Conservation (phyloP, 2,797 vertebrate species). For the Melanogrammus aeglefinus region DNA sequence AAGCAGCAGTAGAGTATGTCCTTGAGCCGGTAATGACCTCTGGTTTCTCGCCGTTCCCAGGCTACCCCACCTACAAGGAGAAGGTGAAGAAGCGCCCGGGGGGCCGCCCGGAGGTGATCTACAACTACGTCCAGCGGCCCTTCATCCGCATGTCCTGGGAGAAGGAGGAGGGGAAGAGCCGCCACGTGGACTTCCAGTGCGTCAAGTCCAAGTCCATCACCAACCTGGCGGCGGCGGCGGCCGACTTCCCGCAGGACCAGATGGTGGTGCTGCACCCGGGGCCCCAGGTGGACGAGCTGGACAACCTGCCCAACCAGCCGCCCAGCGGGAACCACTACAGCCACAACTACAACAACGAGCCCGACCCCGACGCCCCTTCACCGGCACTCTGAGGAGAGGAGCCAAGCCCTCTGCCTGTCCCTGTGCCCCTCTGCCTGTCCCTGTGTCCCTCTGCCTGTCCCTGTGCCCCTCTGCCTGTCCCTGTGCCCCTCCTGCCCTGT, state of each 20-base stretch:
- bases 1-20: neutral
- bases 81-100: constrained; percentile 96
- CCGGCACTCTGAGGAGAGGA: constrained; percentile 74
- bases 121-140: constrained; percentile 96
- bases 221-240: constrained; percentile 89
- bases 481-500: too few relatives aligned
- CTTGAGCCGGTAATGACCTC: neutral
- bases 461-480: constrained; percentile 25
- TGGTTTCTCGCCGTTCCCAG: constrained; percentile 53
- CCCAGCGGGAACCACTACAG: constrained; percentile 76
- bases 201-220: constrained; percentile 98
- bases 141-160: constrained; percentile 99
- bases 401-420: neutral
- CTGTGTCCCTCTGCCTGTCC: constrained; percentile 33
- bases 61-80: constrained; percentile 97
- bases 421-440: neutral
- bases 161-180: constrained; percentile 96
- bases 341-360: constrained; percentile 82
- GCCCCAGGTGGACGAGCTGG: constrained; percentile 94
- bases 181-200: constrained; percentile 96
- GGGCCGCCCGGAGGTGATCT: constrained; percentile 92
- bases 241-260: constrained; percentile 96
- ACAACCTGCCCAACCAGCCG: constrained; percentile 88
- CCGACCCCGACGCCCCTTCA: constrained; percentile 87
- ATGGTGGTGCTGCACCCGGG: constrained; percentile 91